Conservation (phyloP, 2,797 vertebrate genomes). For the Pogonophryne albipinna region DNA sequence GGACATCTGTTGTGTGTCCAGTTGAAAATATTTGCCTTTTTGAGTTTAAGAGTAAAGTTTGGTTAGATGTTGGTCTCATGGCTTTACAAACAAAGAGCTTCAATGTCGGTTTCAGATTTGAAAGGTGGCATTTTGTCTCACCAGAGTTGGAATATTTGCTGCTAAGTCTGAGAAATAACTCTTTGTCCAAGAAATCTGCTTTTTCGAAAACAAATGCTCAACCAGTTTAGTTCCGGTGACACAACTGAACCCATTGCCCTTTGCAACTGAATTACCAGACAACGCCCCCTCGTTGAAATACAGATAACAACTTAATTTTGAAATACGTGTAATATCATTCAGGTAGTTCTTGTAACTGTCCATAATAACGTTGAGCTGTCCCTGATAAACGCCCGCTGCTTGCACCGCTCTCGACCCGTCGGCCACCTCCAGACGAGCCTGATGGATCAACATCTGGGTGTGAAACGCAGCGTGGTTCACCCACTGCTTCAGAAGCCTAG, state of each 20-base stretch:
- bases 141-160: not conserved
- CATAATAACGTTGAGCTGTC: not conserved
- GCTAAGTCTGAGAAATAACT: not conserved
- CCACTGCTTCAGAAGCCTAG: slow-evolving; percentile 25
- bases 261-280: too few species aligned
- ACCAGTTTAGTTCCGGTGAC: fast-evolving
- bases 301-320: too few species aligned
- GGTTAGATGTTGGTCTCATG: not conserved
- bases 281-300: too few species aligned
- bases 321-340: too few species aligned
- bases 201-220: not conserved
- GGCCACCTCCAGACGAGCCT: slow-evolving; percentile 13
- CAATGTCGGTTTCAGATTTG: not conserved
- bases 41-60: too few species aligned
- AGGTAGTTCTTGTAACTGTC: not conserved
- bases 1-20: too few species aligned
- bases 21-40: too few species aligned
- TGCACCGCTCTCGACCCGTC: not conserved
- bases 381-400: slow-evolving; percentile 1
- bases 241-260: too few species aligned
- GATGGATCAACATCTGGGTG: slow-evolving; percentile 46
- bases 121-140: not conserved
- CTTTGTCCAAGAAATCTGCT: not conserved
- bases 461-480: slow-evolving; percentile 45
- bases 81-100: not conserved